Evolutionary conservation across 2,888 invertebrate species (phyloP).

Genomic region (Daptonema setosum): DNA sequence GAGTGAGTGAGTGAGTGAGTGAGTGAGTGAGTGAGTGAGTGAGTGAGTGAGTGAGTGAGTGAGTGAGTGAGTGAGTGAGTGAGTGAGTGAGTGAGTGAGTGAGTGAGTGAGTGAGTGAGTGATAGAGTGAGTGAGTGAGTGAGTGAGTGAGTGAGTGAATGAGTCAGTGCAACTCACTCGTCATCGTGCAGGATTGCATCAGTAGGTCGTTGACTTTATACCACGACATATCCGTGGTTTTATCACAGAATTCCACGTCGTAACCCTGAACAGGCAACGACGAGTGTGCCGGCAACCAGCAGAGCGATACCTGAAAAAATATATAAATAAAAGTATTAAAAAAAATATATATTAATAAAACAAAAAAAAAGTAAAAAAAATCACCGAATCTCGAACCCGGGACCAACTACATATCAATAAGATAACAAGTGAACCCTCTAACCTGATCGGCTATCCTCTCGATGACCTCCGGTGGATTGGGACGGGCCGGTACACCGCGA

Average conservation of each 20-base stretch:
- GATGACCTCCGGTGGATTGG: conserved; percentile 21
- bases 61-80: neutral
- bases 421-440: neutral
- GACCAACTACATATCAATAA: no score
- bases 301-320: conserved; percentile 20
- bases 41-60: neutral
- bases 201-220: conserved; percentile 25
- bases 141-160: neutral
- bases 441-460: conserved; percentile 18
- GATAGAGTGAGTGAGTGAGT: no score
- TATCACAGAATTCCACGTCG: conserved; percentile 26
- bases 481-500: conserved; percentile 15
- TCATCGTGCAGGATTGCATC: conserved; percentile 24
- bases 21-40: neutral
- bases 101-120: no score
- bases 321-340: no score
- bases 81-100: no score
- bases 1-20: neutral
- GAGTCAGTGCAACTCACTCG: conserved; percentile 11
- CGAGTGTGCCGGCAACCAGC: conserved; percentile 25
- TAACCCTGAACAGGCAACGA: conserved; percentile 25
- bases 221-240: conserved; percentile 22
- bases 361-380: no score
- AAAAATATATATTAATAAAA: no score
- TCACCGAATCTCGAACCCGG: no score